phyloP scores from a whole-genome alignment of 2,797 vertebrate genomes.

The Anableps anableps region DNA sequence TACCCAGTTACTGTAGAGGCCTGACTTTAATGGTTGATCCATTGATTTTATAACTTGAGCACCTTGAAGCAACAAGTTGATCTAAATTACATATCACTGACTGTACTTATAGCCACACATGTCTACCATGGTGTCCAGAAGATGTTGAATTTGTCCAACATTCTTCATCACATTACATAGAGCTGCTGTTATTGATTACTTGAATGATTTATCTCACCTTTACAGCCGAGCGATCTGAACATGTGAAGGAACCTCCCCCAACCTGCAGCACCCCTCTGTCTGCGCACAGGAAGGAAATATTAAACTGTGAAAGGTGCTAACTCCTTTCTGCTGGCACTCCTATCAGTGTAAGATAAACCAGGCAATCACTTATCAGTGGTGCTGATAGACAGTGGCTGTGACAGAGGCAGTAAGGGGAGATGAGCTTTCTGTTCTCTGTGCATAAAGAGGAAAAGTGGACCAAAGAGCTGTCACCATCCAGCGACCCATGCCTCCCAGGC shows the following conservation, averaged over 20 bases:
- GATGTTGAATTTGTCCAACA: neutral
- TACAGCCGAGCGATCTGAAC: conserved; percentile 3
- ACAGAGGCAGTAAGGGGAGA: conserved; percentile 72
- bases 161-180: neutral
- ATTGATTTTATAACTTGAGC: conserved; percentile 4
- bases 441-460: conserved; percentile 48
- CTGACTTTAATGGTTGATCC: conserved; percentile 25
- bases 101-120: neutral
- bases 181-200: conserved; percentile 3
- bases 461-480: conserved; percentile 48
- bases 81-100: neutral
- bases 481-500: conserved; percentile 17
- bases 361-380: conserved; percentile 80
- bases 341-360: conserved; percentile 75
- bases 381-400: conserved; percentile 74
- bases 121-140: neutral
- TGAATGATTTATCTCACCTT: conserved; percentile 18
- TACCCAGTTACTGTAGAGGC: neutral
- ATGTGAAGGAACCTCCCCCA: conserved; percentile 19
- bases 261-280: conserved; percentile 14
- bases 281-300: conserved; percentile 61
- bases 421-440: conserved; percentile 55
- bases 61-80: neutral
- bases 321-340: conserved; percentile 64
- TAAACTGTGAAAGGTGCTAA: conserved; percentile 80